Evolutionary conservation across 2,113 vertebrate genomes (phyloP), one percentile per base, ranked within the genome.

Genomic region (Lampris megalopsis): DNA sequence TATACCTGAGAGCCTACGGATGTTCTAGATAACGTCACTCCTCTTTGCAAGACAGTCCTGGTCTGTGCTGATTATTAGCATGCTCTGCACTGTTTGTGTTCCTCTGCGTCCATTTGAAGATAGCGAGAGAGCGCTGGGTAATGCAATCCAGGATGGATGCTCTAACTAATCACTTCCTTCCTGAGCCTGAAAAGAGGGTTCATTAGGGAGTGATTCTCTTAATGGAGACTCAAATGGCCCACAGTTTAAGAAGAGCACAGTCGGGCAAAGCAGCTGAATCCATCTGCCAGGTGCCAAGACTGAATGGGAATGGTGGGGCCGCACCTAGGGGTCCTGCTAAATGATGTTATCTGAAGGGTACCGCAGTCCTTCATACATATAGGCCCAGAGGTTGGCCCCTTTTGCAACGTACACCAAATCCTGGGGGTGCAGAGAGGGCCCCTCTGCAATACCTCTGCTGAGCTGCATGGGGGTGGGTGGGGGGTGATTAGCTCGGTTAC

Each of bases 191-290:
- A n/a, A 90, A 76, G 84, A 88, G 73, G 80, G 90, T 93, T 93
- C 91, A 93, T 93, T 93, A 92, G 83, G 87, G 90, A 90, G 68
- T 56, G 81, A 92, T 91, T 92, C 85, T 85, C 73, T 91, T 90
- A 91, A 93, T 90, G 88, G 86, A 89, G 84, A 63, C 69, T 59
- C 72, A 79, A 90, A 81, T 76, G 82, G 84, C 72, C 77, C 63
- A 10, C 68, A 75, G 87, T 90, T 92, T 91, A 92, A 92, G 84
- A 82, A 82, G 79, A 82, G 82, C 78, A 73, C 73, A 84, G 71
- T 76, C 73, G 84, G 85, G 60, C 75, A 81, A 71, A 36, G 56
- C 73, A 81, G 85, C 83, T 80, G 83, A 87, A 90, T 91, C 81
- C 36, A 78, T 87, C 86, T 68, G 58, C 88, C 73, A 11, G 40